phyloP scores from a whole-genome alignment of 1,140 invertebrate species.

The Drosophila ambigua region DNA sequence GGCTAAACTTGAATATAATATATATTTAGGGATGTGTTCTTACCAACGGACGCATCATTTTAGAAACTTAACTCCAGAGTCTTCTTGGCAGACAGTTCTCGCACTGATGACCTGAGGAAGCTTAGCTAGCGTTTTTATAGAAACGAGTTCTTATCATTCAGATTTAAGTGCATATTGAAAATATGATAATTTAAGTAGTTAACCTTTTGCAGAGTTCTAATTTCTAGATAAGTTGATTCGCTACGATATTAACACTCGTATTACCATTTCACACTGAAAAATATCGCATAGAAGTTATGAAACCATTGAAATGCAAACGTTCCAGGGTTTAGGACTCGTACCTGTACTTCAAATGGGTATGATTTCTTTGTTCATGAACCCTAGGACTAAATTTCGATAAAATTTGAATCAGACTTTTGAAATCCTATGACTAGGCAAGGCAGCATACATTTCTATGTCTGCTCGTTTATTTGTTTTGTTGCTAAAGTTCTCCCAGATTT shows the following conservation, averaged over 20 bases:
- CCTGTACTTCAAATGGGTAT: too few relatives aligned
- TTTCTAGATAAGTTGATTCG: too few relatives aligned
- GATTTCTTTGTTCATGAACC: too few relatives aligned
- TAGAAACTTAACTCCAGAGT: background rate
- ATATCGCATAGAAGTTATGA: background rate
- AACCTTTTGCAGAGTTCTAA: background rate
- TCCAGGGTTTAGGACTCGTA: too few relatives aligned
- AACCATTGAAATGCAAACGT: background rate
- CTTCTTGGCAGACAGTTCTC: background rate
- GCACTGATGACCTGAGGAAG: background rate
- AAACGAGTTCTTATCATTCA: background rate
- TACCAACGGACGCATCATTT: conserved; percentile 16
- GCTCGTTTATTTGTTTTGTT: too few relatives aligned
- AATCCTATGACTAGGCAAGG: too few relatives aligned
- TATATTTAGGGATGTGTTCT: background rate
- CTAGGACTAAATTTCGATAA: too few relatives aligned
- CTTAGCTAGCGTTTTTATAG: conserved; percentile 14
- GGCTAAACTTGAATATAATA: background rate
- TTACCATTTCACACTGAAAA: background rate
- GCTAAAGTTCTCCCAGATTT: too few relatives aligned
- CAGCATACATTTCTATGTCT: too few relatives aligned
- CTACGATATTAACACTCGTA: too few relatives aligned
- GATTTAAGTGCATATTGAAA: background rate
- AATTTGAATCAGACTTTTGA: too few relatives aligned
- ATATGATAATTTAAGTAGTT: conserved; percentile 8